A percentile compares a stretch with the other conserved stretches of the same genome.
Evolutionary conservation across 2,797 vertebrate genomes (phyloP).

Genomic region (Halcyon badia): DNA sequence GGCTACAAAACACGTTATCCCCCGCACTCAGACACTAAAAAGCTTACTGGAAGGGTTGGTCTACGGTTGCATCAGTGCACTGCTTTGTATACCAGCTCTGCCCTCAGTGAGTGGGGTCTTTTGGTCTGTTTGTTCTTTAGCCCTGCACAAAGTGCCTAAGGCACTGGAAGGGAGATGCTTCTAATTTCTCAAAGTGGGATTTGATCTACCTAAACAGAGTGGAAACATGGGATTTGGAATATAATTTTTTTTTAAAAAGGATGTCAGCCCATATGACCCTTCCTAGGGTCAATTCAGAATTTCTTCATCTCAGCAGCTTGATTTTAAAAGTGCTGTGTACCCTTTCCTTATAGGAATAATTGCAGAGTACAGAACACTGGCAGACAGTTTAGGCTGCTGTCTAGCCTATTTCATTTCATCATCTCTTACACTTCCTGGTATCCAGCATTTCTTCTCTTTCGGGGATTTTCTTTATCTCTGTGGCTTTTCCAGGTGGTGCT

Average conservation of each 20-base stretch:
- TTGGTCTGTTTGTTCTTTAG: neutral
- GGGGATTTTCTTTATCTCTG: neutral
- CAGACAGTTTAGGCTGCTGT: neutral
- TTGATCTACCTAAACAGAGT: neutral
- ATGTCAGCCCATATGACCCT: neutral
- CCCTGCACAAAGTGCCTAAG: neutral
- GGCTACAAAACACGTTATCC: neutral
- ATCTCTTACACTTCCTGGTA: neutral
- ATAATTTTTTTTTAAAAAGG: neutral
- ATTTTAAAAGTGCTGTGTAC: neutral
- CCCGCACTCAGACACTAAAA: neutral
- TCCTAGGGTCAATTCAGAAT: neutral
- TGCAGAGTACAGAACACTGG: neutral
- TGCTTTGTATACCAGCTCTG: neutral
- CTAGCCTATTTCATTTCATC: neutral
- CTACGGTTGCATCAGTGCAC: neutral
- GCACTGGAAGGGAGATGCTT: neutral
- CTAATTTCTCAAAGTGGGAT: neutral
- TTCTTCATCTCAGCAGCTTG: neutral
- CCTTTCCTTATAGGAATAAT: neutral
- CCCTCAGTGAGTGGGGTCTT: neutral
- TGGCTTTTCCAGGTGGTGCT: neutral
- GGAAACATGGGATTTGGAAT: neutral
- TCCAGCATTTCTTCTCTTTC: neutral
- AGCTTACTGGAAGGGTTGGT: neutral